phyloP scores from a whole-genome alignment of 2,888 invertebrate species.

The Choreutis nemorana region DNA sequence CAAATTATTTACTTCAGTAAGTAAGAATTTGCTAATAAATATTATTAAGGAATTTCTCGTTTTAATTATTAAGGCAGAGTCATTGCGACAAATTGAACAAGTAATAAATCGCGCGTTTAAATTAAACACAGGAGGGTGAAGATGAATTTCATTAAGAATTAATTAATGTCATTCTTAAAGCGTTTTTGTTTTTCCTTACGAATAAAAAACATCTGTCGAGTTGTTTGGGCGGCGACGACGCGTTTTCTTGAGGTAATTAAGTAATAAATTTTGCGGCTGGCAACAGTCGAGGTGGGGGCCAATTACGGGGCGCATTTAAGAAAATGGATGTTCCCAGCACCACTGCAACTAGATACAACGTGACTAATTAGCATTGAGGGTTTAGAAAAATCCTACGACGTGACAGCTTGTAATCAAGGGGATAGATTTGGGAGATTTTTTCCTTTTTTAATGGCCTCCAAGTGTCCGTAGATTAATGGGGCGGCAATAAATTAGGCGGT shows the following conservation, averaged over 20 bases:
- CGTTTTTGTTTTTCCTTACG: slow-evolving; percentile 60
- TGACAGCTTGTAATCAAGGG: slow-evolving; percentile 65
- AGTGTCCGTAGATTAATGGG: slow-evolving; percentile 50
- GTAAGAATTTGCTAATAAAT: slow-evolving; percentile 49
- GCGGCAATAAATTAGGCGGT: slow-evolving; percentile 51
- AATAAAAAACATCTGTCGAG: slow-evolving; percentile 64
- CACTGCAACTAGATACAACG: slow-evolving; percentile 57
- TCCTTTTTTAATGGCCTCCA: slow-evolving; percentile 29
- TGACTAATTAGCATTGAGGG: slow-evolving; percentile 59
- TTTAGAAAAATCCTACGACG: slow-evolving; percentile 61
- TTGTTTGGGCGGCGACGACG: slow-evolving; percentile 40
- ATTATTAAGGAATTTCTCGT: slow-evolving; percentile 42
- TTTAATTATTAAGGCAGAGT: slow-evolving; percentile 41
- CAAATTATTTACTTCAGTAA: slow-evolving; percentile 7
- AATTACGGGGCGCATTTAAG: slow-evolving; percentile 54
- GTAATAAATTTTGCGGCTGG: slow-evolving; percentile 65
- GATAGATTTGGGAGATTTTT: slow-evolving; percentile 42
- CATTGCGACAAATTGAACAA: slow-evolving; percentile 59
- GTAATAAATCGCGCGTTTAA: slow-evolving; percentile 61
- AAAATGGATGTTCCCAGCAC: slow-evolving; percentile 53
- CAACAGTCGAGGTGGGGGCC: slow-evolving; percentile 59
- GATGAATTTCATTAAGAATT: slow-evolving; percentile 68
- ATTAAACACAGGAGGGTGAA: slow-evolving; percentile 62
- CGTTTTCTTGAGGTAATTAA: slow-evolving; percentile 66
- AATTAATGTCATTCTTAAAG: slow-evolving; percentile 67